Evolutionary conservation across 2,113 vertebrate species (phyloP).

Genomic region (Halcyon senegalensis): DNA sequence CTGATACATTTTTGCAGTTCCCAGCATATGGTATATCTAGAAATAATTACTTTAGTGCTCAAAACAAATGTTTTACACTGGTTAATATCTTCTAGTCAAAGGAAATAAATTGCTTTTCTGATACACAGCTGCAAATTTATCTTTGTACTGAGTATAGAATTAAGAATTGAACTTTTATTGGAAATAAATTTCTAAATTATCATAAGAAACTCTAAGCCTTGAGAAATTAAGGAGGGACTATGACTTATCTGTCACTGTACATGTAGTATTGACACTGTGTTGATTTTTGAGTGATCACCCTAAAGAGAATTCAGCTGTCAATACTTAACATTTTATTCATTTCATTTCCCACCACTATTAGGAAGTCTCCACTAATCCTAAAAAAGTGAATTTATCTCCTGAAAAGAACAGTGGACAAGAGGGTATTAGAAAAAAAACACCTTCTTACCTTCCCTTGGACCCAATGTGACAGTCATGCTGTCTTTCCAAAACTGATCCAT

Average conservation of each 20-base stretch:
- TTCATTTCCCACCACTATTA: not conserved
- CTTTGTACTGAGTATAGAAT: not conserved
- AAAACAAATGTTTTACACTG: not conserved
- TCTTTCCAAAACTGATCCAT: slow-evolving; percentile 68
- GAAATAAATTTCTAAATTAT: not conserved
- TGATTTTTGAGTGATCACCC: not conserved
- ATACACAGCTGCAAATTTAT: not conserved
- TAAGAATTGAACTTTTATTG: not conserved
- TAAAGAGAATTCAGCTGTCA: not conserved
- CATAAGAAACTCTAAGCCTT: not conserved
- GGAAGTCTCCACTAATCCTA: not conserved
- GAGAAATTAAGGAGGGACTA: not conserved
- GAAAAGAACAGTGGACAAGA: not conserved
- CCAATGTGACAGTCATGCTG: slow-evolving; percentile 8
- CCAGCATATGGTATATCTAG: not conserved
- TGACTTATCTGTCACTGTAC: not conserved
- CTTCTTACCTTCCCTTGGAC: slow-evolving; percentile 65
- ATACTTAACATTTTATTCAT: not conserved
- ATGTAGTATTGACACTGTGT: not conserved
- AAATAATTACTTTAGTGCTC: not conserved
- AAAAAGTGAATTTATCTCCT: not conserved
- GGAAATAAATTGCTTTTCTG: not conserved
- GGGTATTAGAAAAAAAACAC: not conserved
- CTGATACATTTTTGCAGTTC: not conserved
- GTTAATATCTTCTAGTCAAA: not conserved